These are phyloP conservation scores for Orchesella flavescens DNA, from an alignment of 2,888 invertebrate genomes.

Conservation along the genomic window DNA sequence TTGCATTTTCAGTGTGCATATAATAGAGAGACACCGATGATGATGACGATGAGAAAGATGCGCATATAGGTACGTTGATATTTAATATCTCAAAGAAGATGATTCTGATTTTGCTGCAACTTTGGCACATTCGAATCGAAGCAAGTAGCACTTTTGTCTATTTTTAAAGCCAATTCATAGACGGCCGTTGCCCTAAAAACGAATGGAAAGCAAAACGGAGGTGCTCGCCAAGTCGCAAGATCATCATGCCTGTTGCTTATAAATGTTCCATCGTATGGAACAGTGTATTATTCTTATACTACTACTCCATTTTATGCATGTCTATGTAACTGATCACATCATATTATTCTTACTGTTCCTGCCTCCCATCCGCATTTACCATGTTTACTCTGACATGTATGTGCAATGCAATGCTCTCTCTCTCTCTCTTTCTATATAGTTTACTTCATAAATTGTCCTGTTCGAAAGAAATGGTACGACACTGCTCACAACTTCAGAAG, in stretches of 20 bases:
- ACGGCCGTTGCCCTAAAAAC: slow-evolving; percentile 72
- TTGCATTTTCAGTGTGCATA: slow-evolving; percentile 33
- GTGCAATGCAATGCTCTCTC: neutral
- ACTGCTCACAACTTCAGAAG: neutral
- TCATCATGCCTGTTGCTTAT: neutral
- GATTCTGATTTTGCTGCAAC: slow-evolving; percentile 35
- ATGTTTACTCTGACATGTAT: neutral
- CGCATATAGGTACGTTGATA: slow-evolving; percentile 10
- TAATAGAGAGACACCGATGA: neutral
- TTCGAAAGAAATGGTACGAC: neutral
- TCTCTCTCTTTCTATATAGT: neutral
- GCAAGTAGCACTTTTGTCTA: slow-evolving; percentile 56
- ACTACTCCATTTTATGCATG: no score
- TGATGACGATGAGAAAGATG: slow-evolving; percentile 6
- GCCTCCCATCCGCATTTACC: neutral
- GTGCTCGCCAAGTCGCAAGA: slow-evolving; percentile 48
- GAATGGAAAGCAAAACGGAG: slow-evolving; percentile 51
- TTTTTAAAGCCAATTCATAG: slow-evolving; percentile 70
- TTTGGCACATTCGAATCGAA: slow-evolving; percentile 42
- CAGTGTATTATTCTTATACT: no score
- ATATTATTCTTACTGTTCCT: no score
- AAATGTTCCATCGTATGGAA: no score
- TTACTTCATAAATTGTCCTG: slow-evolving; percentile 1
- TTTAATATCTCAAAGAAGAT: slow-evolving; percentile 29
- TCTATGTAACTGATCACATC: no score